Percentiles rank a stretch among this genome's conserved stretches.
phyloP scores from a whole-genome alignment of 2,888 invertebrate species.

The Vanessa cardui region DNA sequence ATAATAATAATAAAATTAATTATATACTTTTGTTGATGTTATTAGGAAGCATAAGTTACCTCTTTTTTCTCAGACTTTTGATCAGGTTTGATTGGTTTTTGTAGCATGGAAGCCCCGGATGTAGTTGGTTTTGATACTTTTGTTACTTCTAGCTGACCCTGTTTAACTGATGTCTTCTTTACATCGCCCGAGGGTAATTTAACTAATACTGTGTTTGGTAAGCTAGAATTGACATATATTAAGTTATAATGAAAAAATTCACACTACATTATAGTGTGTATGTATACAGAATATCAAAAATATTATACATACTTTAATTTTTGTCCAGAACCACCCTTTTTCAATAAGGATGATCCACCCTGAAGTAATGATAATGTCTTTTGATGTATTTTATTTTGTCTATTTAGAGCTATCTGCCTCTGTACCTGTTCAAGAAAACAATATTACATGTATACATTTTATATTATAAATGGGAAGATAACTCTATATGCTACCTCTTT shows the following conservation, averaged over 20 bases:
- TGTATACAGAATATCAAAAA: background rate
- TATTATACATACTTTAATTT: constrained; percentile 70
- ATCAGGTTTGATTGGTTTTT: constrained; percentile 56
- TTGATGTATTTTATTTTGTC: constrained; percentile 87
- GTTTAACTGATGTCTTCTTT: constrained; percentile 67
- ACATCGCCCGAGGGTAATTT: constrained; percentile 75
- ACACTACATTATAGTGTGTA: background rate
- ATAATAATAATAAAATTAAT: no score
- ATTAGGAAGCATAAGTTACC: constrained; percentile 46
- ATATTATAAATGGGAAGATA: no score
- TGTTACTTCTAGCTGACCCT: constrained; percentile 72
- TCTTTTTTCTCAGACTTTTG: constrained; percentile 69
- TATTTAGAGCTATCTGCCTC: constrained; percentile 89
- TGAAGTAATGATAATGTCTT: constrained; percentile 88
- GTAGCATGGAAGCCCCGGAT: constrained; percentile 54
- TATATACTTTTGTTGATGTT: no score
- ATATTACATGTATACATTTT: no score
- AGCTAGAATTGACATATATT: constrained; percentile 52
- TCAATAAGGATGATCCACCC: constrained; percentile 84
- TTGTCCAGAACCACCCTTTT: constrained; percentile 68
- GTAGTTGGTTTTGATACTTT: constrained; percentile 69
- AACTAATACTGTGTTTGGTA: constrained; percentile 75
- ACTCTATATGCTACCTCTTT: no score
- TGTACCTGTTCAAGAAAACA: constrained; percentile 78
- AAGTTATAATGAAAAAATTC: background rate